Evolutionary conservation across 1,140 invertebrate species (phyloP), one percentile per base, ranked within the genome.

Genomic region (Caenorhabditis brenneri): DNA sequence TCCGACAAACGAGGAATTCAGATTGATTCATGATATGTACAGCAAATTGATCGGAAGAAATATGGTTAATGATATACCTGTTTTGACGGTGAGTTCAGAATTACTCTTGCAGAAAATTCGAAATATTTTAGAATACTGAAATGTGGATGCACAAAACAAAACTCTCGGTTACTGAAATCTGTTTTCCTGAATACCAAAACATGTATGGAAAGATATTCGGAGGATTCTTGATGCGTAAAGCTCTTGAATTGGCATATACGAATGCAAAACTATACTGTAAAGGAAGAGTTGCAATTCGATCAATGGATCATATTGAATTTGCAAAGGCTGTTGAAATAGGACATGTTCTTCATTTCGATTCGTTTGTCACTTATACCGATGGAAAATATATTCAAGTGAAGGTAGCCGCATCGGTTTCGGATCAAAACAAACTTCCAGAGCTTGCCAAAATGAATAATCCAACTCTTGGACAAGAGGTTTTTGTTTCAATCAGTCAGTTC

Each of bases 151-250:
- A 93, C 29, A 92, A 93, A 46, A 93, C 93, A 9, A 92, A 91
- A 33, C 85, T 94, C 6, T 93, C 93, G 78, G 94, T 93, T 87
- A 90, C 94, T 10, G 91, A 94, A 33, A 93, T 94, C 84, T 94
- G 94, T 86, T 94, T 94, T 88, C 94, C 94, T 12, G 93, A 93
- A 92, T 91, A 94, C 90, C 91, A 94, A 78, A 95, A 95, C 91
- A 91, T 95, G 65, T 94, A 95, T 88, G 94, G 95, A 89, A 95
- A 94, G 87, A 94, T 95, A 55, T 95, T 95, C 91, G 95, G 95
- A 81, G 95, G 95, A 0, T 95, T 94, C 90, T 92, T 95, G 19
- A 95, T 95, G 94, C 91, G 94, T 74, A 92, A 93, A 84, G 94
- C 94, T 7, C 92, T 93, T 74, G 95, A 95, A 92, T 91, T 95